Conservation (phyloP, 2,113 vertebrate genomes). For the Clarias magur region DNA sequence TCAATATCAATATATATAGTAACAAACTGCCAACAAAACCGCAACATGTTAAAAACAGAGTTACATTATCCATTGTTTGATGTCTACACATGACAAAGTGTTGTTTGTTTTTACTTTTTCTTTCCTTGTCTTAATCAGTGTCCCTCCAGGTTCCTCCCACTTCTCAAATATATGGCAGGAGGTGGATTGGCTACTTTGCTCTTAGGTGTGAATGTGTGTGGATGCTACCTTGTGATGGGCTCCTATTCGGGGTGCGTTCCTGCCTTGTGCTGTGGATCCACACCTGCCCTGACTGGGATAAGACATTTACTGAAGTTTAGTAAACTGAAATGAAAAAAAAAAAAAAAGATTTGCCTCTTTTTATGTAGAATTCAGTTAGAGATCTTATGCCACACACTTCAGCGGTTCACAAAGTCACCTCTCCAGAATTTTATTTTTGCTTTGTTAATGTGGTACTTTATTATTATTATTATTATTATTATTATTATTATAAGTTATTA, state of each 20-base stretch:
- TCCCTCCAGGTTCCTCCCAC: background rate
- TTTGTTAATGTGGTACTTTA: background rate
- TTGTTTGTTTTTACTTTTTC: background rate
- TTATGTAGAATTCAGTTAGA: background rate
- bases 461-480: background rate
- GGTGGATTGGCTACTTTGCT: no score
- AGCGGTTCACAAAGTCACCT: background rate
- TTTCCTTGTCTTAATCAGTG: background rate
- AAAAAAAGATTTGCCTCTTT: no score
- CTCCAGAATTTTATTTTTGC: background rate
- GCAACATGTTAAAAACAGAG: background rate
- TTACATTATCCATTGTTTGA: background rate
- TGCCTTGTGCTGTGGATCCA: background rate
- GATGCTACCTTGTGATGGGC: background rate
- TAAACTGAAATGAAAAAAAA: background rate
- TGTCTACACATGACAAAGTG: background rate
- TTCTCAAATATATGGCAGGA: background rate
- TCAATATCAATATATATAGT: background rate
- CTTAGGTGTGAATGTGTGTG: background rate
- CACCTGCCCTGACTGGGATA: background rate
- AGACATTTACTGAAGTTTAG: background rate
- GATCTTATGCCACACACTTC: background rate
- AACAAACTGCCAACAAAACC: constrained; percentile 5
- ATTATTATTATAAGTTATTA: background rate
- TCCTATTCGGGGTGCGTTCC: background rate